Conservation (phyloP, 2,113 vertebrate genomes). For the Rattus norvegicus region DNA sequence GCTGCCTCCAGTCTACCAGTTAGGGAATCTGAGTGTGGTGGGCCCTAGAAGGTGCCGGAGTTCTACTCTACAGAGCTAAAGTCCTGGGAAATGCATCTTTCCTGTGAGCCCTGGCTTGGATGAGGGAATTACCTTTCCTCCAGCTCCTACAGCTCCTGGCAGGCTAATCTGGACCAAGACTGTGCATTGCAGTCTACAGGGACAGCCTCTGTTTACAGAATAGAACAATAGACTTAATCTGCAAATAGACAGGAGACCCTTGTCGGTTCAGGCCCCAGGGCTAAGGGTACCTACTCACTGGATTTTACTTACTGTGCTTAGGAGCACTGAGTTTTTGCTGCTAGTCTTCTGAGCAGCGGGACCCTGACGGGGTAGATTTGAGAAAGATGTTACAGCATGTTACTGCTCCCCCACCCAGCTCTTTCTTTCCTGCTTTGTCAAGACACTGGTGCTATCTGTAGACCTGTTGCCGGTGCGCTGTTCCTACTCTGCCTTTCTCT, state of each 20-base stretch:
- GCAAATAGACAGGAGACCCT: not conserved
- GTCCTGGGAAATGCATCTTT: not conserved
- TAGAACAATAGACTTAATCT: not conserved
- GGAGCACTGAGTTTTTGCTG: not conserved
- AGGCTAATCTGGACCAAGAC: not conserved
- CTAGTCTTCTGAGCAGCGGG: not conserved
- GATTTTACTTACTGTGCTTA: not conserved
- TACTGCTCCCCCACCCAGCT: not conserved
- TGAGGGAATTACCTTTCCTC: not conserved
- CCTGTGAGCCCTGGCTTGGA: not conserved
- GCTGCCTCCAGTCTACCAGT: not conserved
- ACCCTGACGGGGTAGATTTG: not conserved
- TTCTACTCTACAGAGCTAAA: not conserved
- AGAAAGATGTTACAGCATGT: not conserved
- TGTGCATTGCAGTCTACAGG: not conserved
- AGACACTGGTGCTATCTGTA: not conserved
- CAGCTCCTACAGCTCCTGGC: not conserved
- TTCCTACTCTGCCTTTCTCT: not conserved
- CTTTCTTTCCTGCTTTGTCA: not conserved
- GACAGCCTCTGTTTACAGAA: not conserved
- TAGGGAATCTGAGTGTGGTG: not conserved
- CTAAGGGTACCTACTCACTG: not conserved
- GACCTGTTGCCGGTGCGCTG: not conserved
- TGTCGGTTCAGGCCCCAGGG: not conserved
- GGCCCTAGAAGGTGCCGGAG: not conserved